A percentile compares a stretch with the other conserved stretches of the same genome.
phyloP scores from a whole-genome alignment of 2,888 invertebrate species.

The Apoderus coryli region DNA sequence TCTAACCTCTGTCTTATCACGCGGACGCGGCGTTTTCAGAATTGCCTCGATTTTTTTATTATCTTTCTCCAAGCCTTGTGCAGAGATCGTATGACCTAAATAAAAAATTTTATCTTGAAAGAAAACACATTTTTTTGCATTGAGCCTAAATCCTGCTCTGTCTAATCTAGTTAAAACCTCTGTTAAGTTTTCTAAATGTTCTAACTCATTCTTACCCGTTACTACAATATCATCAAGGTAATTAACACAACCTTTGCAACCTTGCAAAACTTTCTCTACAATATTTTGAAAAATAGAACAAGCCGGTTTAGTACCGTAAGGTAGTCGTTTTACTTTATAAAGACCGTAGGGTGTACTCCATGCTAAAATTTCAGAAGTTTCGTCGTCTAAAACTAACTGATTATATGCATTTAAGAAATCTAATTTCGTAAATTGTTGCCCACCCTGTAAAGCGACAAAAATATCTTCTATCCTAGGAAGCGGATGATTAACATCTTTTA shows the following conservation, averaged over 20 bases:
- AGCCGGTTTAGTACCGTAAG: too few relatives aligned
- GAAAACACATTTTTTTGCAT: constrained; percentile 22
- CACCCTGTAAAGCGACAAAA: too few relatives aligned
- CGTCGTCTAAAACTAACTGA: too few relatives aligned
- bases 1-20: constrained; percentile 13
- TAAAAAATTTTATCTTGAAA: constrained; percentile 18
- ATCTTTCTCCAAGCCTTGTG: constrained; percentile 7
- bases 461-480: too few relatives aligned
- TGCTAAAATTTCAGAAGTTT: too few relatives aligned
- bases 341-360: too few relatives aligned
- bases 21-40: neutral
- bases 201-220: too few relatives aligned
- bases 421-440: constrained; percentile 16
- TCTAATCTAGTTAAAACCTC: constrained; percentile 8
- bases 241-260: too few relatives aligned
- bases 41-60: constrained; percentile 18
- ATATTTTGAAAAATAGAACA: too few relatives aligned
- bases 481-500: constrained; percentile 11
- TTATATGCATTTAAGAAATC: constrained; percentile 23
- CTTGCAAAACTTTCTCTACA: too few relatives aligned
- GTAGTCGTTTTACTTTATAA: too few relatives aligned
- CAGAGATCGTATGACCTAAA: constrained; percentile 9
- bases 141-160: constrained; percentile 20
- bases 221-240: too few relatives aligned
- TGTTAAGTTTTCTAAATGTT: constrained; percentile 15